phyloP scores from a whole-genome alignment of 2,113 vertebrate species.

The Mobula birostris region DNA sequence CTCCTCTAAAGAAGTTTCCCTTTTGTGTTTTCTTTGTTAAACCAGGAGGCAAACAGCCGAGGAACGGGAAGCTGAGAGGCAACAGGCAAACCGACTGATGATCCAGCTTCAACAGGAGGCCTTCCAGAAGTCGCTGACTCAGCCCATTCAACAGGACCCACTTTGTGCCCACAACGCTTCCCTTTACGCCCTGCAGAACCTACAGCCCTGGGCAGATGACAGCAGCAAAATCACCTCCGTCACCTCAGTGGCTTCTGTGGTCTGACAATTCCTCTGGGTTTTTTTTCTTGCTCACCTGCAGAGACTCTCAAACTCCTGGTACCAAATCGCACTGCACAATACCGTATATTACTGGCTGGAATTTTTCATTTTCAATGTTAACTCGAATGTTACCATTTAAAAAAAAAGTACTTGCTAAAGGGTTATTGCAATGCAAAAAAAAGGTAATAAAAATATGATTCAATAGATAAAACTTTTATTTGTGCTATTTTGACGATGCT shows the following conservation, averaged over 20 bases:
- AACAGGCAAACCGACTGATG: conserved; percentile 90
- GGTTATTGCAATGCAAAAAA: conserved; percentile 29
- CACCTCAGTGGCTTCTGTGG: conserved; percentile 73
- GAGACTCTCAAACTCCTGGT: neutral
- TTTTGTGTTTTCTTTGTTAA: neutral
- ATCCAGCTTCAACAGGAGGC: conserved; percentile 95
- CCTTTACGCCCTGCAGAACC: conserved; percentile 90
- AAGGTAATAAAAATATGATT: neutral
- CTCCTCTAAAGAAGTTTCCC: neutral
- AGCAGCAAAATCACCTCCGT: conserved; percentile 83
- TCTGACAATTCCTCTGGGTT: neutral
- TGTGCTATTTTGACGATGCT: neutral
- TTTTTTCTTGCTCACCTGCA: neutral
- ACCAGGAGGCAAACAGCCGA: conserved; percentile 91
- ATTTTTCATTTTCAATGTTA: conserved; percentile 20
- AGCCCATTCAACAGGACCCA: conserved; percentile 84
- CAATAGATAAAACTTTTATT: neutral
- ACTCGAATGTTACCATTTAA: neutral
- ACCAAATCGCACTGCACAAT: conserved; percentile 3
- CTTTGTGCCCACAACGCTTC: conserved; percentile 97
- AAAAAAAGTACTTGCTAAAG: conserved; percentile 2
- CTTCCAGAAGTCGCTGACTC: conserved; percentile 83
- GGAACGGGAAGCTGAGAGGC: conserved; percentile 89
- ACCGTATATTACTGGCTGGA: conserved; percentile 13
- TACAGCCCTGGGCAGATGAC: conserved; percentile 96